A percentile compares a stretch with the other conserved stretches of the same genome.
These are phyloP conservation scores for Callospermophilus lateralis DNA, from an alignment of 2,113 vertebrate genomes.

Conservation along the genomic window DNA sequence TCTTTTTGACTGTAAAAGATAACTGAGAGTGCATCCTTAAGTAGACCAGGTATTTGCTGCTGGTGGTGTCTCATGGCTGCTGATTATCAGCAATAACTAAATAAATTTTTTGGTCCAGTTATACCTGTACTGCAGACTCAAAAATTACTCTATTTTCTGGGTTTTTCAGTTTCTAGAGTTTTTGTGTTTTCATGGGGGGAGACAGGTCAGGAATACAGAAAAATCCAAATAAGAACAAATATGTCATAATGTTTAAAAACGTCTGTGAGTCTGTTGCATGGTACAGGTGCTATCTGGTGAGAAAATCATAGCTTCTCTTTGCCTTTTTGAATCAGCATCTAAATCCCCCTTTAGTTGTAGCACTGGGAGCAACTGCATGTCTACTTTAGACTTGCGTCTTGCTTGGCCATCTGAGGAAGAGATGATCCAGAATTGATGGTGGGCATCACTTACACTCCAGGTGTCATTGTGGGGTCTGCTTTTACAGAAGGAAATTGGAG, in stretches of 20 bases:
- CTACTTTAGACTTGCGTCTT: background rate
- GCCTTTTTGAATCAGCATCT: background rate
- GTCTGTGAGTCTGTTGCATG: background rate
- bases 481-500: background rate
- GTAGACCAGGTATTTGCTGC: slow-evolving; percentile 79
- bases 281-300: background rate
- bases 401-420: background rate
- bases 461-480: background rate
- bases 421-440: background rate
- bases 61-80: slow-evolving; percentile 78
- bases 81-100: slow-evolving; percentile 80
- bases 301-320: background rate
- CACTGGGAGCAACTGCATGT: background rate
- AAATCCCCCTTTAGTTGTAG: background rate
- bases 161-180: background rate
- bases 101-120: slow-evolving; percentile 81
- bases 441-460: background rate
- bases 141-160: slow-evolving; percentile 35
- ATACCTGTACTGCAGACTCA: slow-evolving; percentile 72
- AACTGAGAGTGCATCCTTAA: slow-evolving; percentile 52
- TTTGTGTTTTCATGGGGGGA: background rate
- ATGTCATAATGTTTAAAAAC: background rate
- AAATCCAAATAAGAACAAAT: background rate
- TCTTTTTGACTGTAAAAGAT: slow-evolving; percentile 64
- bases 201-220: background rate